phyloP scores from a whole-genome alignment of 2,797 vertebrate species.

The Squalus acanthias region DNA sequence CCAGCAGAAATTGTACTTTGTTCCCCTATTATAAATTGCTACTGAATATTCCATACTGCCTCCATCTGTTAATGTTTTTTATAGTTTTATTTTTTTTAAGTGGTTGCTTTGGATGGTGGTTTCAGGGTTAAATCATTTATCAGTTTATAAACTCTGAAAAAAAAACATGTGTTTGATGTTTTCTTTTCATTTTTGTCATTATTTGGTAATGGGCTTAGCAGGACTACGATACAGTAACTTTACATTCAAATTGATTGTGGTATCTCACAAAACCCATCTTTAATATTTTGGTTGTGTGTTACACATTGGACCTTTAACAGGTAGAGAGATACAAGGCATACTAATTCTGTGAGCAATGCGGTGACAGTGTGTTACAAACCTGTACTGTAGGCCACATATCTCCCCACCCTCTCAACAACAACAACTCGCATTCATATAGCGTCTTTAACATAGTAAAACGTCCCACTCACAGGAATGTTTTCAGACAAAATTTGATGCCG shows the following conservation, averaged over 20 bases:
- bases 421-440: not conserved
- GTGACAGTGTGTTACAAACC: not conserved
- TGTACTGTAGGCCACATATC: not conserved
- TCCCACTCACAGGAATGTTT: not conserved
- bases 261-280: not conserved
- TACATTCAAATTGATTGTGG: not conserved
- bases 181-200: not conserved
- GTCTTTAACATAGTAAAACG: not conserved
- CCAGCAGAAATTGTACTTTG: not conserved
- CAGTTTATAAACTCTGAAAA: not conserved
- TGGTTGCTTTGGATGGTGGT: not conserved
- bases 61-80: not conserved
- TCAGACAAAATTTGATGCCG: not conserved
- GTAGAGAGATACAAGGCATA: not conserved
- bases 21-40: not conserved
- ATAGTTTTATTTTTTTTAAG: not conserved
- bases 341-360: not conserved
- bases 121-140: not conserved
- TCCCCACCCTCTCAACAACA: conserved; percentile 6
- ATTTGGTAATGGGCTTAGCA: not conserved
- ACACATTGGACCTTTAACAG: not conserved
- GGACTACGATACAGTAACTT: not conserved
- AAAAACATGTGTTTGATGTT: not conserved
- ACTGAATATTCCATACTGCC: not conserved
- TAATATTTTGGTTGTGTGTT: not conserved